A percentile compares a stretch with the other conserved stretches of the same genome.
These are phyloP conservation scores for Aleiodes alternator DNA, from an alignment of 2,888 invertebrate species.

Conservation along the genomic window DNA sequence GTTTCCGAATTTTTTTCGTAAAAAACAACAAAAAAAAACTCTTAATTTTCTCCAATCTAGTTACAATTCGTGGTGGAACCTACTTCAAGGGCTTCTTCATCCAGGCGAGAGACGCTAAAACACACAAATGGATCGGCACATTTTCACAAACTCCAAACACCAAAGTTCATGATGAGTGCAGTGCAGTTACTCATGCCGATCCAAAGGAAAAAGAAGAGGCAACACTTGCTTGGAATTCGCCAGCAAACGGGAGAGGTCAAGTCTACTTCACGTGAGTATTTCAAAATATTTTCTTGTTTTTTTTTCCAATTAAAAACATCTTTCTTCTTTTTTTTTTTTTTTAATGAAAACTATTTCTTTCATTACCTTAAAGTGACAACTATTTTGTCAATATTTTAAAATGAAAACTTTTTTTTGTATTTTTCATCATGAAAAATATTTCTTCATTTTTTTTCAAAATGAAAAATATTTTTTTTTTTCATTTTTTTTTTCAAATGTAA, in stretches of 20 bases:
- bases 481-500: background rate
- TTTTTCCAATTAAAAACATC: background rate
- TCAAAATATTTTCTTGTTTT: background rate
- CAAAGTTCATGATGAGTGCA: slow-evolving; percentile 86
- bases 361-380: no score
- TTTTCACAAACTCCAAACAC: slow-evolving; percentile 86
- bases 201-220: slow-evolving; percentile 85
- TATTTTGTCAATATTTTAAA: no score
- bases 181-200: slow-evolving; percentile 87
- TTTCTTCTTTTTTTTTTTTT: background rate
- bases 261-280: slow-evolving; percentile 88
- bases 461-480: background rate
- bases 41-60: slow-evolving; percentile 69
- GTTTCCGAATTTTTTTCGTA: background rate
- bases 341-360: background rate
- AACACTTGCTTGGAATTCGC: slow-evolving; percentile 86
- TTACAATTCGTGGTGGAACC: slow-evolving; percentile 78
- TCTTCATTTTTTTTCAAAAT: no score
- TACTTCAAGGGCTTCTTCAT: slow-evolving; percentile 90
- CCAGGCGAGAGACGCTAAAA: slow-evolving; percentile 85
- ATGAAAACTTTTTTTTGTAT: background rate
- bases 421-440: no score
- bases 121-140: slow-evolving; percentile 85
- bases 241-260: slow-evolving; percentile 80
- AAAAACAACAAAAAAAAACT: no score